Conservation (phyloP, 2,113 vertebrate genomes). For the Solea solea region DNA sequence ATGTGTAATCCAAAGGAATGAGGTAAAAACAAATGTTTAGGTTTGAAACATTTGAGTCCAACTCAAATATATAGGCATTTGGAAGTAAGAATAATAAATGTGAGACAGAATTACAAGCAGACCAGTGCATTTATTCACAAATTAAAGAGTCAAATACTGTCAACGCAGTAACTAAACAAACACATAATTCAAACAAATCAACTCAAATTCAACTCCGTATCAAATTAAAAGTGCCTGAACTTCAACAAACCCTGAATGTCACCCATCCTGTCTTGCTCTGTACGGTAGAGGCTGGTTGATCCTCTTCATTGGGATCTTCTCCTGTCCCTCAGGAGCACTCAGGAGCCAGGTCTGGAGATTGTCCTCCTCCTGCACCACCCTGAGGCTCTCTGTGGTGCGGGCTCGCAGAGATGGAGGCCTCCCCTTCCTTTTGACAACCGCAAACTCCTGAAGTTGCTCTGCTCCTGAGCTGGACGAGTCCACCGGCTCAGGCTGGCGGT, state of each 20-base stretch:
- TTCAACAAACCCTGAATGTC: not conserved
- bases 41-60: too few relatives aligned
- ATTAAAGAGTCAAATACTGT: not conserved
- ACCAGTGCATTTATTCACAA: conserved; percentile 27
- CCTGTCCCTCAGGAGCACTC: conserved; percentile 41
- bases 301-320: not conserved
- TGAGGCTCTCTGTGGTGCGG: conserved; percentile 57
- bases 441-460: not conserved
- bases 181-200: not conserved
- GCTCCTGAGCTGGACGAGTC: not conserved
- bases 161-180: not conserved
- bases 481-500: conserved; percentile 24
- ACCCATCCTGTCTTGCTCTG: not conserved
- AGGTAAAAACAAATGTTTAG: too few relatives aligned
- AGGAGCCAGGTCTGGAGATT: conserved; percentile 50
- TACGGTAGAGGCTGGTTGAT: rapidly evolving
- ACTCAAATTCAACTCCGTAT: not conserved
- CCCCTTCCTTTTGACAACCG: not conserved
- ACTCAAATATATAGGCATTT: too few relatives aligned
- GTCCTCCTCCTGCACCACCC: not conserved
- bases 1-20: too few relatives aligned
- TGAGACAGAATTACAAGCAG: too few relatives aligned
- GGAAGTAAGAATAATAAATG: too few relatives aligned
- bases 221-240: not conserved
- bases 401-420: conserved; percentile 52